Percentiles rank a stretch among this genome's conserved stretches.
Conservation (phyloP, 35 echinoderm and acorn worm species). For the Nesometra sesokonis region DNA sequence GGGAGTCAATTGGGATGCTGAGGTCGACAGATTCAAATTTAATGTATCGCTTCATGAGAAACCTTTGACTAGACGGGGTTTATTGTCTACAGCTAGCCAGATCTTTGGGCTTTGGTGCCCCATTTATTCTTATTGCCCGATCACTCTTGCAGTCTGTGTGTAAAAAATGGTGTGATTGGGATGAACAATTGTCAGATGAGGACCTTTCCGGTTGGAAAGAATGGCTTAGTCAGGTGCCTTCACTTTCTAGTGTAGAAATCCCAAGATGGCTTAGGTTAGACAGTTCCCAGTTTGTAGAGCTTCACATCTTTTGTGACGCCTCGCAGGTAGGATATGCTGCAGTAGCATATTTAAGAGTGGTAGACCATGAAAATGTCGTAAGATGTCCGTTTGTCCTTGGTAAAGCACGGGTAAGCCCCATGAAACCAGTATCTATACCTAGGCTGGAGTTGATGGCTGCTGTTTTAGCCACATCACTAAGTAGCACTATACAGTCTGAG, state of each 20-base stretch:
- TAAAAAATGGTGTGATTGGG: not conserved
- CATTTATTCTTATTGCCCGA: not conserved
- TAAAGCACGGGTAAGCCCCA: slow-evolving; percentile 2
- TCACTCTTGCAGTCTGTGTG: not conserved
- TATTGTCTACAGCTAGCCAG: not conserved
- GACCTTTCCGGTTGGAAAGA: not conserved
- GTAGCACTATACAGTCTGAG: slow-evolving; percentile 5
- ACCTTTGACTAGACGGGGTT: not conserved
- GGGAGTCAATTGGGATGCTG: not conserved
- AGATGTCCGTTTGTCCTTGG: slow-evolving; percentile 20
- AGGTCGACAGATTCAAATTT: not conserved
- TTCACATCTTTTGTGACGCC: slow-evolving; percentile 1
- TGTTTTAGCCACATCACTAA: slow-evolving; percentile 14
- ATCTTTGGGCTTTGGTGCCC: not conserved
- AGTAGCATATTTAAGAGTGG: slow-evolving; percentile 5
- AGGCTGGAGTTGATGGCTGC: slow-evolving; percentile 28
- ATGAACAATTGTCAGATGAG: not conserved
- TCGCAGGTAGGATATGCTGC: slow-evolving; percentile 26
- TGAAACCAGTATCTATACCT: slow-evolving; percentile 21
- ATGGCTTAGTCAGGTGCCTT: not conserved
- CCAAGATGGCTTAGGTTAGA: not conserved
- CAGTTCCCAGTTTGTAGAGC: not conserved
- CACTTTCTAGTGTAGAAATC: not conserved
- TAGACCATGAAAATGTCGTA: not conserved
- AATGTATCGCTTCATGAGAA: not conserved